Percentiles rank a stretch among this genome's conserved stretches.
Evolutionary conservation across 2,888 invertebrate genomes (phyloP).

Genomic region (Zele albiditarsus): DNA sequence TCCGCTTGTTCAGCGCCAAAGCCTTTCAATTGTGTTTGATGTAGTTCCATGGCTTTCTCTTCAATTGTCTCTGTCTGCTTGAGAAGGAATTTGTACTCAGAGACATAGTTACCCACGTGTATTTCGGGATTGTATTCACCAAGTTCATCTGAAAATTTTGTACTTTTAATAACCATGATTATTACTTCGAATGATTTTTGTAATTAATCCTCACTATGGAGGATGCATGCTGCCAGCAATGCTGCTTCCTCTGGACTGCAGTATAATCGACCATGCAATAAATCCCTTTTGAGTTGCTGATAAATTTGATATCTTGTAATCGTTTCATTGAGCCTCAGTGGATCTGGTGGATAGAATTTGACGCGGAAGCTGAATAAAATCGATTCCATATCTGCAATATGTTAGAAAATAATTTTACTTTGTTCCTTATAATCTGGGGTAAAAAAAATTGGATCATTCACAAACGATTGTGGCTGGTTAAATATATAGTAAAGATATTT

Average conservation of each 20-base stretch:
- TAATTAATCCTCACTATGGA: conserved; percentile 84
- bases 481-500: background rate
- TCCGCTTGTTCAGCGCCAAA: conserved; percentile 92
- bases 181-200: background rate
- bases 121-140: conserved; percentile 94
- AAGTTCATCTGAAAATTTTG: conserved; percentile 83
- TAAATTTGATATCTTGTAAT: conserved; percentile 96
- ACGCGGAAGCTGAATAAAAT: conserved; percentile 96
- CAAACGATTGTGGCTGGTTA: background rate
- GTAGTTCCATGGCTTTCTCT: conserved; percentile 93
- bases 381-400: conserved; percentile 86
- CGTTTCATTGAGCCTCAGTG: conserved; percentile 92
- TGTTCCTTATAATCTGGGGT: background rate
- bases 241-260: conserved; percentile 93
- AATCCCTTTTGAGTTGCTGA: conserved; percentile 93
- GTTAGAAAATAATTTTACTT: conserved; percentile 1
- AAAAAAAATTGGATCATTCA: background rate
- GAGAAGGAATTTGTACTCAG: conserved; percentile 91
- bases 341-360: conserved; percentile 98
- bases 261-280: conserved; percentile 94
- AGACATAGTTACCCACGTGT: conserved; percentile 91
- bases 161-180: background rate
- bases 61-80: conserved; percentile 95
- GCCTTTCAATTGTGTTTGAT: conserved; percentile 89
- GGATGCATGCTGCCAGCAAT: conserved; percentile 90